Base-by-base conservation (phyloP, 2,113 vertebrate genomes). In the Macquaria australasica region DNA sequence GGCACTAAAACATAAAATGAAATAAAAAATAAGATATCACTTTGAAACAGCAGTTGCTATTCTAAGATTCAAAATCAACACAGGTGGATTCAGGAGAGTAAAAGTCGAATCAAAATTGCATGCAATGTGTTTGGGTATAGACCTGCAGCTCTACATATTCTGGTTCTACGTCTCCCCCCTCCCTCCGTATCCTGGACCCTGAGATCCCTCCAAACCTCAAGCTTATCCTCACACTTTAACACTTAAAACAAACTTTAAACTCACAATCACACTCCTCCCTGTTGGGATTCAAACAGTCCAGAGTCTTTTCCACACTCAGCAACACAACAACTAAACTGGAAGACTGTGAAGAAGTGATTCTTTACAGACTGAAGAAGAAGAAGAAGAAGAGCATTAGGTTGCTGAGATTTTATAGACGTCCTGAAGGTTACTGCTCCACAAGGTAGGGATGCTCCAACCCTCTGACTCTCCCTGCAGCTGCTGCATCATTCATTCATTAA, bases 101-200 rank as follows among this genome's bases (percentile, higher is more conserved):
- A 43, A 10, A 43, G 43, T 3, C 43, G 12, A 12, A 18, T 18
- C 16, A 50, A 48, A 48, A 48, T 50, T 50, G 23, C 34, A 21
- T 8, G 12, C 20, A 12, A 50, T 20, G 31, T 73, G 34, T 55
- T 59, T 5, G 11, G 37, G 20, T 21, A n/a, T 15, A 5, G 0
- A 45, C n/a, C 43, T 77, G 73, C 53, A 83, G 60, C 25, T 91
- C 90, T 88, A 85, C 8, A 23, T 59, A 15, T 21, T 85, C 75
- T 87, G 58, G 71, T 16, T 91, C 87, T 89, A 83, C 1, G 6
- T 16, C 21, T 0, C 2, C 5, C 60, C 18, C 76, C 60, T 4
- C 69, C 1, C 84, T 28, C 59, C 39, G 56, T 3, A 81, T 87
- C 83, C 87, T 77, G 79, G 55, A 79, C 50, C 56, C 58, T n/a